Evolutionary conservation across 2,797 vertebrate genomes (phyloP).

Genomic region (Botia almorhae): DNA sequence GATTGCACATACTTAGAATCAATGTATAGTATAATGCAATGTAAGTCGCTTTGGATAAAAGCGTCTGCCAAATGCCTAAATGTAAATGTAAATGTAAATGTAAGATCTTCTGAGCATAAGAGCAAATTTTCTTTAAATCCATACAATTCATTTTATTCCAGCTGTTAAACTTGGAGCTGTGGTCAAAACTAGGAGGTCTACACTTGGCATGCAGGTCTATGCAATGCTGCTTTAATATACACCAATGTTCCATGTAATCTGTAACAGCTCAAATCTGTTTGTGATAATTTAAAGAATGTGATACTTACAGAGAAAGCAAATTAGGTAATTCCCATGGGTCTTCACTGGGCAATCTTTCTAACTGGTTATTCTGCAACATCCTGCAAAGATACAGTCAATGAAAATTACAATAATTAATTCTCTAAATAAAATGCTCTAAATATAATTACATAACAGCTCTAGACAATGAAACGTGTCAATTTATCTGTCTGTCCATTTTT

Average conservation of each 20-base stretch:
- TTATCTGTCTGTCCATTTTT: too few relatives aligned
- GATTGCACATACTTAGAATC: too few relatives aligned
- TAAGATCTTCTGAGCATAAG: background rate
- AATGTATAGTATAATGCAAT: too few relatives aligned
- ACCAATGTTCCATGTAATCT: conserved; percentile 35
- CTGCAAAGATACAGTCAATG: conserved; percentile 68
- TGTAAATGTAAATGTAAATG: too few relatives aligned
- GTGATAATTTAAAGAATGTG: conserved; percentile 22
- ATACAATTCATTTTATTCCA: conserved; percentile 11
- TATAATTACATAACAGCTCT: background rate
- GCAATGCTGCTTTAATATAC: conserved; percentile 36
- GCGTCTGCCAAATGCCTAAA: too few relatives aligned
- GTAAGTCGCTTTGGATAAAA: too few relatives aligned
- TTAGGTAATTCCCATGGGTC: conserved; percentile 90
- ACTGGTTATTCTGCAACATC: conserved; percentile 96
- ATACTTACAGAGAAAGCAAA: conserved; percentile 94
- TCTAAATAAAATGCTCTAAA: background rate
- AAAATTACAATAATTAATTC: conserved; percentile 2
- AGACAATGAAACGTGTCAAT: too few relatives aligned
- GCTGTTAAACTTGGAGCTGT: background rate
- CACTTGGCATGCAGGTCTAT: conserved; percentile 14
- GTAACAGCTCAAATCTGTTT: conserved; percentile 37
- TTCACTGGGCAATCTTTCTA: conserved; percentile 87
- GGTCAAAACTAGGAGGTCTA: conserved; percentile 2
- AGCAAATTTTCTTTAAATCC: conserved; percentile 15